A percentile compares a stretch with the other conserved stretches of the same genome.
Conservation (phyloP, 2,888 invertebrate genomes). For the Eupeodes luniger region DNA sequence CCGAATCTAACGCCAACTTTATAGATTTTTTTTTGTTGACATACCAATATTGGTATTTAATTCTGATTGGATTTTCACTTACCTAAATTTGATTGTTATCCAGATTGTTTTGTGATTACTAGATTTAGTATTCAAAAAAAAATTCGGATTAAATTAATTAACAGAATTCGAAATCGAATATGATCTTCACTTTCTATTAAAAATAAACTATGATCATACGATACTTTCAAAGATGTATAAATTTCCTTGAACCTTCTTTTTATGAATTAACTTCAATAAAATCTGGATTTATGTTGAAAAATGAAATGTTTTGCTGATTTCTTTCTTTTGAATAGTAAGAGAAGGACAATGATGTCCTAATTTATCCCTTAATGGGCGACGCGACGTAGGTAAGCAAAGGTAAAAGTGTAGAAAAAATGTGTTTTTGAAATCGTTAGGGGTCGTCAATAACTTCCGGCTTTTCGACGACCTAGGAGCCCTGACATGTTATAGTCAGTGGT, state of each 20-base stretch:
- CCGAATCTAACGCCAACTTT: neutral
- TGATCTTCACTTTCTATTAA: neutral
- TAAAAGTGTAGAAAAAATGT: neutral
- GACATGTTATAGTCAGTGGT: too few species aligned
- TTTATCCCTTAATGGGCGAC: neutral
- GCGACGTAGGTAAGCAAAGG: neutral
- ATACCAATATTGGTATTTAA: neutral
- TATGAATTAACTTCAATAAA: too few species aligned
- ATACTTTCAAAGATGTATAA: too few species aligned
- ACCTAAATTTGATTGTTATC: neutral
- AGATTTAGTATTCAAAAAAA: neutral
- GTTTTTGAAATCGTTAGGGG: neutral
- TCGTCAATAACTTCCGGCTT: too few species aligned
- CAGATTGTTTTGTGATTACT: neutral
- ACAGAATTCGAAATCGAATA: neutral
- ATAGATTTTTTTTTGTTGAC: neutral
- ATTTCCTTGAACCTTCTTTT: too few species aligned
- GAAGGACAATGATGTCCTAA: neutral
- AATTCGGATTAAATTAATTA: neutral
- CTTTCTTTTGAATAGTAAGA: neutral
- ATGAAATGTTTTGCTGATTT: neutral
- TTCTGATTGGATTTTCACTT: neutral
- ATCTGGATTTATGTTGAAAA: too few species aligned
- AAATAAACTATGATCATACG: neutral
- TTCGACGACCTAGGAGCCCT: too few species aligned